phyloP scores from a whole-genome alignment of 2,797 vertebrate species.

The Pangasius mekongensis region DNA sequence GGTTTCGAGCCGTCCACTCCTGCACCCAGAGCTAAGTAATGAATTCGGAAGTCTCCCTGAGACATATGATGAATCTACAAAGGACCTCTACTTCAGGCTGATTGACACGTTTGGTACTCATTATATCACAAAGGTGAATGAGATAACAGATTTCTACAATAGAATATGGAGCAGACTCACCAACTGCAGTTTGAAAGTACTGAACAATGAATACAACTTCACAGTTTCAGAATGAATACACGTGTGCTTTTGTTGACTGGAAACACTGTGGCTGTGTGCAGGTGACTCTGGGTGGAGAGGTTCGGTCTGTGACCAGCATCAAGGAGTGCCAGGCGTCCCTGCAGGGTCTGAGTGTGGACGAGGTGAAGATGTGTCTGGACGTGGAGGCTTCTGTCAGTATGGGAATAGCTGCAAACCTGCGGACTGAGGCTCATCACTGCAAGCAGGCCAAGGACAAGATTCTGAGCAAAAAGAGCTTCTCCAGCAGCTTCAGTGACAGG shows the following conservation, averaged over 20 bases:
- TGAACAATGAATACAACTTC: no score
- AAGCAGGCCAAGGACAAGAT: slow-evolving; percentile 55
- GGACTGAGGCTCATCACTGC: slow-evolving; percentile 46
- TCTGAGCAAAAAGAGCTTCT: slow-evolving; percentile 71
- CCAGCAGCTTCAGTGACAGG: slow-evolving; percentile 78
- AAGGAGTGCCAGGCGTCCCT: slow-evolving; percentile 60
- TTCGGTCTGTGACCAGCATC: slow-evolving; percentile 62
- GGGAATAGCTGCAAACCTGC: accelerated
- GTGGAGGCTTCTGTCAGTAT: slow-evolving; percentile 64
- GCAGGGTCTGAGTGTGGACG: slow-evolving; percentile 54
- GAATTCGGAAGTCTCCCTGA: neutral
- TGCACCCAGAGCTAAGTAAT: no score
- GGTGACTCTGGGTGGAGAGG: slow-evolving; percentile 64
- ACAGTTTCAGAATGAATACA: slow-evolving; percentile 38
- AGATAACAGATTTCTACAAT: neutral
- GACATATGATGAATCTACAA: slow-evolving; percentile 41
- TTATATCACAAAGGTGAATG: slow-evolving; percentile 58
- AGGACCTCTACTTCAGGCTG: no score
- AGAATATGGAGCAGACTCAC: neutral
- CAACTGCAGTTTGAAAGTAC: slow-evolving; percentile 35
- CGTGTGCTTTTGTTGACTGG: slow-evolving; percentile 59
- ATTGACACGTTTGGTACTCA: slow-evolving; percentile 70
- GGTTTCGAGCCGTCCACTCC: no score
- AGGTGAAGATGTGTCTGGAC: slow-evolving; percentile 68
- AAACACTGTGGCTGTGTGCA: slow-evolving; percentile 21